These are phyloP conservation scores for Neopelma chrysocephalum DNA, from an alignment of 2,797 vertebrate genomes.

Conservation along the genomic window DNA sequence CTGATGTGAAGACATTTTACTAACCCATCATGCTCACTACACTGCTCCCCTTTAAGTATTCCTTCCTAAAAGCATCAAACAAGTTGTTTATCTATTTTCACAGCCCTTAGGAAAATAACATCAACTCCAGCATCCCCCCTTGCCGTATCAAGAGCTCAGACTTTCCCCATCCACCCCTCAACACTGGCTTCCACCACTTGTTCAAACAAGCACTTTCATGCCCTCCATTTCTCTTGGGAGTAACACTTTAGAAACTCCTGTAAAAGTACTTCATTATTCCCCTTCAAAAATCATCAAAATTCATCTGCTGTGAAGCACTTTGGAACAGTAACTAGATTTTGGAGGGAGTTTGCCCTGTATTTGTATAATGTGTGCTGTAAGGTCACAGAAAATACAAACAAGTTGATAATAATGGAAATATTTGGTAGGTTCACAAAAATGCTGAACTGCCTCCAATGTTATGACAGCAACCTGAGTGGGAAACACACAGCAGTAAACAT, in stretches of 20 bases:
- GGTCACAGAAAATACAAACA: neutral
- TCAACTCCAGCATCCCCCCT: neutral
- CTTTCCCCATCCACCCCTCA: neutral
- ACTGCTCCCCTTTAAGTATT: neutral
- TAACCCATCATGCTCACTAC: too few relatives aligned
- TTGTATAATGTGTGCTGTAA: neutral
- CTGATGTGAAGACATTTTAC: neutral
- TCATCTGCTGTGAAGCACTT: neutral
- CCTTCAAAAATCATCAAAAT: neutral
- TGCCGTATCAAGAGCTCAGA: neutral
- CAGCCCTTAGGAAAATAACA: neutral
- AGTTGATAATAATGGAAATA: neutral
- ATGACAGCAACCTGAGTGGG: neutral
- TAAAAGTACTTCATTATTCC: neutral
- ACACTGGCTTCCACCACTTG: neutral
- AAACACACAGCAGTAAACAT: slow-evolving; percentile 21
- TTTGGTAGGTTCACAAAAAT: neutral
- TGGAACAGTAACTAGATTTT: neutral
- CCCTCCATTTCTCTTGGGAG: neutral
- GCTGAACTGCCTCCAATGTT: neutral
- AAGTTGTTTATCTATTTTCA: neutral
- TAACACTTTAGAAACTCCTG: neutral
- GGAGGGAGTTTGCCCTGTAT: neutral
- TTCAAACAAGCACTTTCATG: neutral
- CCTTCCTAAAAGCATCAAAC: neutral